These are phyloP conservation scores for Falcaria lacertinaria DNA, from an alignment of 2,888 invertebrate genomes.

Conservation along the genomic window DNA sequence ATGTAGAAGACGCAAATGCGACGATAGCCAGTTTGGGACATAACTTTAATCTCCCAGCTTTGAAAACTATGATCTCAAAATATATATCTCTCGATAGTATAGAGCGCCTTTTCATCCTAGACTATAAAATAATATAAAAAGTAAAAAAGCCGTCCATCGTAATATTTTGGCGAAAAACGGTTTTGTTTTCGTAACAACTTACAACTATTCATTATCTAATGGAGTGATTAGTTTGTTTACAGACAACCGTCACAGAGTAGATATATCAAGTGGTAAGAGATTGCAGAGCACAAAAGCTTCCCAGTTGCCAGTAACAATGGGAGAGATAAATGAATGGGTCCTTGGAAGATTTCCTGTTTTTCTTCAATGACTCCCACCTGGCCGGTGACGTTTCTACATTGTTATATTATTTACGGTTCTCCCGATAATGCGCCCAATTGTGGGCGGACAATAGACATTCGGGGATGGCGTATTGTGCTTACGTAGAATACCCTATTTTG, in stretches of 20 bases:
- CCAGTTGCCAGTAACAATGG: slow-evolving; percentile 39
- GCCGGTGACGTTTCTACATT: slow-evolving; percentile 15
- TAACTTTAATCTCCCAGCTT: too few relatives aligned
- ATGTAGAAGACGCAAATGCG: too few relatives aligned
- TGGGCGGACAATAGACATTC: slow-evolving; percentile 14
- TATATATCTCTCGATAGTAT: too few relatives aligned
- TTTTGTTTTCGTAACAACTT: too few relatives aligned
- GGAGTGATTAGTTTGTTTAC: slow-evolving; percentile 28
- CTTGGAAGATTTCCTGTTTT: slow-evolving; percentile 29
- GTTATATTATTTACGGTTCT: slow-evolving; percentile 26
- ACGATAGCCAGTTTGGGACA: too few relatives aligned
- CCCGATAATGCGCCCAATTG: slow-evolving; percentile 26
- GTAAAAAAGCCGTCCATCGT: too few relatives aligned
- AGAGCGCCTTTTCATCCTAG: too few relatives aligned
- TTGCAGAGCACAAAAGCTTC: slow-evolving; percentile 35
- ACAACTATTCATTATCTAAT: slow-evolving; percentile 18
- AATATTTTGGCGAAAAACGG: too few relatives aligned
- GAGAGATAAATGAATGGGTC: slow-evolving; percentile 45
- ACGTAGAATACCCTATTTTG: not conserved
- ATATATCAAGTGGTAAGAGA: slow-evolving; percentile 36
- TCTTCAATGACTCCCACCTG: slow-evolving; percentile 40
- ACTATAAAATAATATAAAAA: too few relatives aligned
- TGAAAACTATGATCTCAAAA: too few relatives aligned
- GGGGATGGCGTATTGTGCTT: not conserved
- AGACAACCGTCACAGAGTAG: slow-evolving; percentile 20